Evolutionary conservation across 2,888 invertebrate genomes (phyloP).

Genomic region (Salticus scenicus): DNA sequence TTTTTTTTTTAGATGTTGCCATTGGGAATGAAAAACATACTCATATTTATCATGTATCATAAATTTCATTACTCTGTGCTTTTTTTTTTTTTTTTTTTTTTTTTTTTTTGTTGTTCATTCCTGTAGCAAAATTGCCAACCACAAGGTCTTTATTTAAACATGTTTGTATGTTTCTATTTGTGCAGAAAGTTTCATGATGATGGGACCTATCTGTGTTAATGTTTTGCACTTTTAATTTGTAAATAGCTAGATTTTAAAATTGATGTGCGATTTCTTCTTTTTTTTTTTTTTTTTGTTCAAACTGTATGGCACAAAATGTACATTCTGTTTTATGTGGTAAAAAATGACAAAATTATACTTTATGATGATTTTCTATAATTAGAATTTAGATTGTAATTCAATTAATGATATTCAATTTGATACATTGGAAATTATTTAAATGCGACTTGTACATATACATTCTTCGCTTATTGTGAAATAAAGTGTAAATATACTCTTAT

Average conservation of each 20-base stretch:
- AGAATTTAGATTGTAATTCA: background rate
- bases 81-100: too few species aligned
- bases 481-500: background rate
- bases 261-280: background rate
- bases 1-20: conserved; percentile 43
- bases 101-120: too few species aligned
- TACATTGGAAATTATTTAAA: background rate
- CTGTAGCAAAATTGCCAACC: background rate
- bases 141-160: background rate
- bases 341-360: background rate
- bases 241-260: conserved; percentile 54
- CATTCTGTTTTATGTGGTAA: background rate
- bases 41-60: background rate
- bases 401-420: background rate
- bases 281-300: background rate
- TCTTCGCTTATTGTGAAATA: background rate
- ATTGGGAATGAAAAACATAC: background rate
- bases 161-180: background rate
- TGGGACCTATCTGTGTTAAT: conserved; percentile 3
- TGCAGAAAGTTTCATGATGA: background rate
- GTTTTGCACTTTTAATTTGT: conserved; percentile 25
- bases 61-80: background rate
- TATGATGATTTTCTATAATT: conserved; percentile 21
- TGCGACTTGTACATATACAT: background rate
- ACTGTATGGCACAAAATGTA: background rate